Base-by-base conservation (phyloP, 2,113 vertebrate genomes). In the Donacobius atricapilla region DNA sequence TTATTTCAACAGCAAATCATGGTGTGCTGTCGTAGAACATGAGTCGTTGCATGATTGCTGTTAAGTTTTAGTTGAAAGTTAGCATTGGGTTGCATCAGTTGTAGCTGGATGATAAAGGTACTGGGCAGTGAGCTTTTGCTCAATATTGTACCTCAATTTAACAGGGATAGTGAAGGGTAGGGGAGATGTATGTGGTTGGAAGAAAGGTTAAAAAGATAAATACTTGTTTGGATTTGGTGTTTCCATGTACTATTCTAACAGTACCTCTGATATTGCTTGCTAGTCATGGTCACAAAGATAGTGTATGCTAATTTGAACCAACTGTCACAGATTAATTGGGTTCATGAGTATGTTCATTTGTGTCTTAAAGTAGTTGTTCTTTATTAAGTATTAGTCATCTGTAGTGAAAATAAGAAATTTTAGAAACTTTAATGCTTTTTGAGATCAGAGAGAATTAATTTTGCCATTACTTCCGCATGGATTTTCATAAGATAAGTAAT, bases 201-300 rank as follows among this genome's bases (percentile, higher is more conserved):
- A 64, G 56, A 94, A 90, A 54, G 15, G 13, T 89, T 76, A 17
- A 53, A 57, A 65, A 63, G 10, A 30, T 2, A 31, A 64, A 22
- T 25, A 10, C 6, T 42, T 76, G 17, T 30, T 57, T 83, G 51
- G 12, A 28, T 75, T 92, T 68, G 10, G 57, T 70, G 37, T 76
- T 13, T 77, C 27, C 13, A 6, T 2, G 0, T 66, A 13, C 21
- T 58, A 2, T 24, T 90, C 0, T 56, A 61, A 35, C 9, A 56
- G 6, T 45, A 73, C 14, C 8, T 51, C 13, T 58, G 6, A 30
- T 58, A 50, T 6, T 63, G 31, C 48, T 60, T 68, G 15, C 30
- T 66, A 13, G 18, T 78, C 24, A 15, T 56, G 30, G 47, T 75
- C 47, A 42, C 33, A 40, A 50, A 48, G 35, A 16, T 81, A 23